Evolutionary conservation across 2,113 vertebrate species (phyloP), one percentile per base, ranked within the genome.

Genomic region (Saguinus imperator): DNA sequence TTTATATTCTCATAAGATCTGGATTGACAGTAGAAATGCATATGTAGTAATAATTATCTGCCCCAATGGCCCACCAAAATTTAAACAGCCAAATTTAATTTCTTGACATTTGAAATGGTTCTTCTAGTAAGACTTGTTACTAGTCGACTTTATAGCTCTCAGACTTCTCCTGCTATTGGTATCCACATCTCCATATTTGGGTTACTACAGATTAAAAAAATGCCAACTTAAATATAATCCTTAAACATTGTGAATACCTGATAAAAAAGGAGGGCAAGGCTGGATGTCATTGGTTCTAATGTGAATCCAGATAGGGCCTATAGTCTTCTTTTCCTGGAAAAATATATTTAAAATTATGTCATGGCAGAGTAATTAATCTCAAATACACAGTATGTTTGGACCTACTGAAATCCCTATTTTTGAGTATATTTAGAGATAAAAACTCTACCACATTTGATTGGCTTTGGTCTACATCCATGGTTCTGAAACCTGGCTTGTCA

Each of bases 101-200:
- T 96, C 14, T 21, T 90, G 48, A 80, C 37, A 87, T 61, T 94
- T 68, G 20, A 93, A 80, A 93, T 87, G 61, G 13, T 87, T 93
- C 68, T 75, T 95, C 50, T 61, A 89, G 16, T 37, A 89, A 97
- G 9, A 92, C 11, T 87, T 76, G 20, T 43, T 75, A 83, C 87
- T 87, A 87, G 8, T 70, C 8, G 48, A 68, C 18, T n/a, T 95
- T 52, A 37, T 79, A 50, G 32, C 64, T 27, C 45, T 94, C 35
- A 83, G 40, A 75, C 7, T 76, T 94, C 87, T 7, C 32, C 8
- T 75, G 23, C 3, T 94, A 57, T 52, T 50, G 23, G 11, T 73
- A 50, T 86, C 40, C 5, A 84, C 3, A 79, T 72, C 21, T 91
- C 48, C 17, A 52, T 90, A 90, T 93, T 72, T 90, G 35, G 37